phyloP scores from a whole-genome alignment of 2,888 invertebrate species.

The Elgonia sp. region DNA sequence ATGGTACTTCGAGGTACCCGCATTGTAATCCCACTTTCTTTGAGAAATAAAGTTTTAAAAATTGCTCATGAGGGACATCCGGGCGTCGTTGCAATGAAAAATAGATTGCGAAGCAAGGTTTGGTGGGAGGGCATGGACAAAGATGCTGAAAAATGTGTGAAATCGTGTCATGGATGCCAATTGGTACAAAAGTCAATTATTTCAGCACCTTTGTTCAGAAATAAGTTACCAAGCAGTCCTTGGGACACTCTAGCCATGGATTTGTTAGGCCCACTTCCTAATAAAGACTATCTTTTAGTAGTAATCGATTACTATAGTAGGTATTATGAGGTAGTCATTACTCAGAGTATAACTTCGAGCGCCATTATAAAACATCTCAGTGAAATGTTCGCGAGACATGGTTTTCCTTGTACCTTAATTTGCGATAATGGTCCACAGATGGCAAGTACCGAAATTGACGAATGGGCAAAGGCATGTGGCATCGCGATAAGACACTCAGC shows the following conservation, averaged over 20 bases:
- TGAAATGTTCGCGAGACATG: slow-evolving; percentile 68
- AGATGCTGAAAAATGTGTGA: slow-evolving; percentile 74
- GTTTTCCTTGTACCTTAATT: neutral
- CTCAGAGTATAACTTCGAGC: slow-evolving; percentile 54
- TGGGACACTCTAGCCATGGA: slow-evolving; percentile 72
- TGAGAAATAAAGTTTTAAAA: slow-evolving; percentile 1
- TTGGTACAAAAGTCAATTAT: slow-evolving; percentile 48
- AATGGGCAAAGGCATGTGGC: slow-evolving; percentile 67
- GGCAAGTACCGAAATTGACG: slow-evolving; percentile 61
- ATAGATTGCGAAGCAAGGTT: slow-evolving; percentile 76
- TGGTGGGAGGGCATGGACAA: slow-evolving; percentile 78
- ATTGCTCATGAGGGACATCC: slow-evolving; percentile 82
- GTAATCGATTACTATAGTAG: slow-evolving; percentile 78
- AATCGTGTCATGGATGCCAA: slow-evolving; percentile 74
- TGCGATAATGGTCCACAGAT: slow-evolving; percentile 77
- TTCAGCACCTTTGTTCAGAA: slow-evolving; percentile 36
- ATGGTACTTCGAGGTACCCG: slow-evolving; percentile 74
- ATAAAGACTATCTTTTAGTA: slow-evolving; percentile 63
- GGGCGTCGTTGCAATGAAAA: slow-evolving; percentile 78
- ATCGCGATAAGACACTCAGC: slow-evolving; percentile 70
- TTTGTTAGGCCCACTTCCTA: slow-evolving; percentile 75
- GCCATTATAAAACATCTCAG: slow-evolving; percentile 70
- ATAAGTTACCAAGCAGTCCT: slow-evolving; percentile 38
- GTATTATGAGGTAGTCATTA: too few species aligned
- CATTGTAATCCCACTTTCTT: slow-evolving; percentile 27